Base-by-base conservation (phyloP, 2,888 invertebrate genomes). In the Argyra leucocephala region DNA sequence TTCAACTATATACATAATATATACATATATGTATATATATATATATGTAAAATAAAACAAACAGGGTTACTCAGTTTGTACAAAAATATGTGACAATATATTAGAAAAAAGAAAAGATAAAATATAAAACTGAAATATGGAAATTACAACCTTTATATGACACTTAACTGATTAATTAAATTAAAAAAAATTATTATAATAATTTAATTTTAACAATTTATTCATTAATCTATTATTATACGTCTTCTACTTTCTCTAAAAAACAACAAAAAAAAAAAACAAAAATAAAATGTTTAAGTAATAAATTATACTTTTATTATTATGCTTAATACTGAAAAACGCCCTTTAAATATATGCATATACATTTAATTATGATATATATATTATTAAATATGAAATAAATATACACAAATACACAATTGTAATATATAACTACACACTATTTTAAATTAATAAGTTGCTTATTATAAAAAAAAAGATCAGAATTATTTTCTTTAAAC, bases 181-280 rank as follows among this genome's bases (percentile, higher is more conserved):
- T 4, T 31, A 61, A 60, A 63, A 61, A 61, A 64, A 66, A 48
- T 59, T 66, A 66, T 66, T 68, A 67, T n/a, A n/a, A n/a, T n/a
- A n/a, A n/a, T 66, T 67, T 69, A 67, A 66, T 67, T 69, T 65
- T 65, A 68, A 60, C 66, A 65, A 63, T 61, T 61, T 64, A 66
- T 63, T 48, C 15, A 12, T 48, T 48, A 48, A 12, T 18, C n/a
- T 48, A 48, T 18, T 48, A 26, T 26, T 26, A 6, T 6, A 26
- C 18, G 48, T 48, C 48, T 48, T 48, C 48, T 48, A 48, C n/a
- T n/a, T n/a, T n/a, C n/a, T n/a, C n/a, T n/a, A n/a, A n/a, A n/a
- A n/a, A n/a, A n/a, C 62, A 57, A 61, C 61, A 64, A 62, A 48
- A 61, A 48, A 37, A 61, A 22, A 24, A 37, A 57, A 66, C 63